Base-by-base conservation (phyloP, 2,797 vertebrate genomes). In the Diceros bicornis region DNA sequence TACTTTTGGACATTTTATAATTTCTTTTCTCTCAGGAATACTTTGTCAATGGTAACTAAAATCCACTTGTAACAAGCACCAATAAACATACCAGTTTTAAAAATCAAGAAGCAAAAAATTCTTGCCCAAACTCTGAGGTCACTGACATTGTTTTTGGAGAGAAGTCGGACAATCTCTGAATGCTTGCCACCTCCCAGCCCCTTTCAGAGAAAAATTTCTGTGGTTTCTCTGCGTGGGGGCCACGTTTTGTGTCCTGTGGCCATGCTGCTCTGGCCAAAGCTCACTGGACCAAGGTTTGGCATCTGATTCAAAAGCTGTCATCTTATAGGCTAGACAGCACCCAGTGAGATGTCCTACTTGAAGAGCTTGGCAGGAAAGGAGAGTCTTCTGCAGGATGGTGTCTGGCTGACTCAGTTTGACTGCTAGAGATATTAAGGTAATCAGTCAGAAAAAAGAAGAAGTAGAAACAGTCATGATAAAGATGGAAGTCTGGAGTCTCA, bases 1-100 rank as follows among this genome's bases (percentile, higher is more conserved):
- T 75, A 50, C 55, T 82, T 91, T 62, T 68, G 57, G 37, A 83
- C 66, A 77, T 84, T 89, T 79, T 59, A 81, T 61, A 27, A 34
- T 62, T 66, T 89, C 66, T 93, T 94, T 88, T 90, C 79, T 83
- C 59, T 84, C 34, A 79, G 29, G 25, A 89, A 75, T 61, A 61
- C 66, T 93, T 81, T 44, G 57, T 62, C 82, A 86, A 68, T 20
- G 11, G 27, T 68, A 91, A 89, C 61, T 44, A 78, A 87, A 96
- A 79, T 10, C 32, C 52, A 79, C 84, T 57, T 72, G 68, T 82
- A 86, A 92, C 21, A 89, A 77, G 72, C 6, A 78, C 84, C 69
- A 62, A 44, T 66, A 71, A 85, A 82, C 25, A 72, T 77, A 21
- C 1, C 8, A 41, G 20, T 92, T 86, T 92, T 87, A 82, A 50